Evolutionary conservation across 2,113 vertebrate species (phyloP), one percentile per base, ranked within the genome.

Genomic region (Albula goreensis): DNA sequence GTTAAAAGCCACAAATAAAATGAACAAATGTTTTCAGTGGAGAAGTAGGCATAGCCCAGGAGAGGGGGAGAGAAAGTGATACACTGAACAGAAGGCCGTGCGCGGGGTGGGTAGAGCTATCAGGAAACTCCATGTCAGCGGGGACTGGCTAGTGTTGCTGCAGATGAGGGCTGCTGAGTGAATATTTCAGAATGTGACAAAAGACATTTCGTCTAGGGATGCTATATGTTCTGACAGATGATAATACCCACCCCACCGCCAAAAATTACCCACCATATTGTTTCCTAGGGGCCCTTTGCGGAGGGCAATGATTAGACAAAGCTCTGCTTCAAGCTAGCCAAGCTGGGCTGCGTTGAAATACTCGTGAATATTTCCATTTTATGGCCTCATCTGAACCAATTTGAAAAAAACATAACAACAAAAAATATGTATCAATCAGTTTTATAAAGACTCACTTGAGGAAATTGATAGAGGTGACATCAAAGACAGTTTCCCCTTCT

Each of bases 1-100:
- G 89, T 63, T 90, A 90, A 92, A 91, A 91, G 89, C 86, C 91
- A 91, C 89, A 91, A 92, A 93, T 89, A 84, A 90, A 91, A 90
- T 89, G 85, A 93, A 91, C 89, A 92, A 94, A 93, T 92, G 90
- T 91, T 89, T 86, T 83, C 31, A 83, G 82, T 88, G 87, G 50
- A 81, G 85, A 82, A 87, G 85, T 86, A 89, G 93, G 92, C 87
- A 90, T 86, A 9, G 13, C 49, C 79, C 85, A 84, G 83, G 66
- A 77, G 66, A 17, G 70, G 53, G n/a, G 12, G 4, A 78, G 48
- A 41, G 63, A 19, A 70, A 70, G 5, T 12, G 25, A 78, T 78
- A 49, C 41, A 48, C 41, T 79, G 78, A 79, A 48, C 48, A 19
- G 13, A 19, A 50, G 31, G 13, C 22, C 25, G 50, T 17, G 50